Evolutionary conservation across 2,888 invertebrate genomes (phyloP), one percentile per base, ranked within the genome.

Genomic region (Drosophila ezoana): DNA sequence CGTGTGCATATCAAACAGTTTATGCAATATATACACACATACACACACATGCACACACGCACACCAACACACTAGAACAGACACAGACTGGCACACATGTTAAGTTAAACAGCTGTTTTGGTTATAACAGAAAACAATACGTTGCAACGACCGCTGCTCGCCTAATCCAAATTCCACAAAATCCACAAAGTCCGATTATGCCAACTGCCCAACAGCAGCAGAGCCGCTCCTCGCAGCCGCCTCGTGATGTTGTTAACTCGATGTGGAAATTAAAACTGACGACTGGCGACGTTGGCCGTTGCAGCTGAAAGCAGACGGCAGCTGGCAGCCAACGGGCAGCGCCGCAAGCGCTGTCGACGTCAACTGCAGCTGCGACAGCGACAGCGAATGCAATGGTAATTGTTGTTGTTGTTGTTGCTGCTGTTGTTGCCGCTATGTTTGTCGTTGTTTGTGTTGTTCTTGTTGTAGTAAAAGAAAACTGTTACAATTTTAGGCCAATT

Each of bases 191-290:
- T 48, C 43, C 59, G 23, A 48, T 35, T 16, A 48, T 48, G 40
- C 58, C 38, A 47, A 47, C 68, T 35, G 61, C 28, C 28, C 28
- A 28, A 60, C 38, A 38, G 76, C 64, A 14, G 61, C 61, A 44
- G 45, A 14, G 61, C 61, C 49, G 45, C 51, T 44, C 38, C 20
- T 56, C 33, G 33, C 14, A 16, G 51, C 49, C 41, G 66, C 77
- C 45, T 69, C 66, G 49, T 65, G 69, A 79, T 90, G 92, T 90
- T 92, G 91, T 90, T 91, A 90, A 90, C 89, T 90, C 92, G 91
- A 90, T 91, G 92, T 90, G 90, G 91, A 92, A 92, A 92, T 92
- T 91, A 92, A 91, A 92, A 92, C 91, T 91, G 92, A 91, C 89
- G 90, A 74, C 79, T 81, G 72, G 53, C 75, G 68, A 76, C 79